These are phyloP conservation scores for Paragorgia papillata DNA, from an alignment of 92 coral and sea anemone species.

Conservation along the genomic window DNA sequence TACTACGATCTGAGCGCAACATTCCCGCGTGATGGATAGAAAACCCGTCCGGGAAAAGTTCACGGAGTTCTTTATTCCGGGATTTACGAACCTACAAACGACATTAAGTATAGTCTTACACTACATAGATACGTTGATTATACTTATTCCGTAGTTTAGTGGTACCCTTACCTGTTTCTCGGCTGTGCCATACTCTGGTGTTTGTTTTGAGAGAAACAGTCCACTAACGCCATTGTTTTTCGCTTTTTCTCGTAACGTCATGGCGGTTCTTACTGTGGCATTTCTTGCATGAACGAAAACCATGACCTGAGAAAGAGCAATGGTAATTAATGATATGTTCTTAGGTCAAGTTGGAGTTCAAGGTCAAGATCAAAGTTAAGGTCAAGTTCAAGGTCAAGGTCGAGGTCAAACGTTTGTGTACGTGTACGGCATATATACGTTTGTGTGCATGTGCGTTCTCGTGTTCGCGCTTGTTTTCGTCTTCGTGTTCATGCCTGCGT, in stretches of 20 bases:
- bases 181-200: slow-evolving; percentile 83
- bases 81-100: slow-evolving; percentile 81
- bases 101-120: not conserved
- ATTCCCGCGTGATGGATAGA: slow-evolving; percentile 97
- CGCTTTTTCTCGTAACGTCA: slow-evolving; percentile 95
- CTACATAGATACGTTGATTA: no score
- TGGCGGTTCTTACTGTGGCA: slow-evolving; percentile 92
- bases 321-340: not conserved
- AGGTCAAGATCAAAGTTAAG: no score
- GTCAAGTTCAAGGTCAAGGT: no score
- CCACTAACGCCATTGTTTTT: slow-evolving; percentile 83
- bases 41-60: slow-evolving; percentile 90
- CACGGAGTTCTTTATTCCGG: slow-evolving; percentile 88
- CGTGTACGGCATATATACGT: no score
- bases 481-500: no score
- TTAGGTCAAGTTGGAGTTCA: no score
- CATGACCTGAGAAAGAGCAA: slow-evolving; percentile 68
- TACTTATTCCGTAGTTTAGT: no score
- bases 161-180: slow-evolving; percentile 94
- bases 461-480: no score
- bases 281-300: slow-evolving; percentile 98
- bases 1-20: slow-evolving; percentile 90
- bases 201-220: slow-evolving; percentile 73
- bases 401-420: no score
- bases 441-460: no score